Conservation (phyloP, 92 coral and sea anemone genomes). For the Actinernus sp. region DNA sequence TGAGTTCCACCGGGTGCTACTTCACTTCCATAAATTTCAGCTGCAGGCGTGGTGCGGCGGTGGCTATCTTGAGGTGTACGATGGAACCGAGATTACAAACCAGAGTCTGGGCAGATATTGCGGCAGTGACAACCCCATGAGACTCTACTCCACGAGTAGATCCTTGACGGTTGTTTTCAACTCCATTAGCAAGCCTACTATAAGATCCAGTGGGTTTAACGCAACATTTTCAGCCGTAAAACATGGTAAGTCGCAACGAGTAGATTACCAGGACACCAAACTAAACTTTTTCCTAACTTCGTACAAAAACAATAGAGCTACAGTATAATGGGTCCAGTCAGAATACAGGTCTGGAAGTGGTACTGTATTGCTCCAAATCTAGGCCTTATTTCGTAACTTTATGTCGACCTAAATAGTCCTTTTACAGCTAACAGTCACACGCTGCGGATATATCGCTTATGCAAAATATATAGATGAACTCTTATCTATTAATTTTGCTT, state of each 20-base stretch:
- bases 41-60: neutral
- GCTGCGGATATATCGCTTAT: too few relatives aligned
- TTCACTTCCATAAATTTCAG: constrained; percentile 20
- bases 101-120: constrained; percentile 19
- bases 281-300: neutral
- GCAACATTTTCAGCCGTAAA: constrained; percentile 3
- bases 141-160: constrained; percentile 2
- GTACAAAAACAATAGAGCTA: too few relatives aligned
- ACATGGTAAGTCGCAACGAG: constrained; percentile 7
- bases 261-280: neutral
- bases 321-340: too few relatives aligned
- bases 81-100: constrained; percentile 1
- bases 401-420: too few relatives aligned
- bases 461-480: too few relatives aligned
- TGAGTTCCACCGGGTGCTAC: constrained; percentile 24
- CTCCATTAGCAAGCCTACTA: neutral
- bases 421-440: too few relatives aligned
- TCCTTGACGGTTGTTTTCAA: constrained; percentile 14
- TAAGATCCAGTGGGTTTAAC: constrained; percentile 14
- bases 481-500: too few relatives aligned
- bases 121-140: constrained; percentile 9
- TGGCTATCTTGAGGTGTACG: constrained; percentile 6
- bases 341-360: neutral
- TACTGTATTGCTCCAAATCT: neutral
- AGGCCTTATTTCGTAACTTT: neutral